Base-by-base conservation (phyloP, 2,888 invertebrate genomes). In the Anthophora plumipes region DNA sequence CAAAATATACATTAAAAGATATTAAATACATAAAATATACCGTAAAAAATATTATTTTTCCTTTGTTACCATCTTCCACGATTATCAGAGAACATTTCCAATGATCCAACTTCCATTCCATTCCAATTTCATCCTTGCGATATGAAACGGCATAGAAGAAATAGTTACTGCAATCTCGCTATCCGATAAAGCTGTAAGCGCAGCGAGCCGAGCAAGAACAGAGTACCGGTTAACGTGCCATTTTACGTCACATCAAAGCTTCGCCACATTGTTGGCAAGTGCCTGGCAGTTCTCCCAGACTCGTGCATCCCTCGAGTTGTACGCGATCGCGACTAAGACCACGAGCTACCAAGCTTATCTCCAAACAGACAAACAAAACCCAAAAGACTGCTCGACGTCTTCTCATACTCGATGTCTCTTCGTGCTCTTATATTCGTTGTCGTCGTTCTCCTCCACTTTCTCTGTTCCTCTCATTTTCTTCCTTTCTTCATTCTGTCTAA, bases 221-320 rank as follows among this genome's bases (percentile, higher is more conserved):
- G 72, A 78, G 80, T 61, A 75, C 81, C 81, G 85, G 82, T 89
- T 89, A 89, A 90, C 86, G 86, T 80, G 80, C 83, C 86, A 86
- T 87, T 92, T 90, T 90, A 90, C 90, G 92, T 92, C 92, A 91
- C 91, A 92, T 93, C 92, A 92, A 92, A 92, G 92, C 90, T 79
- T 90, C 89, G 91, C 89, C 91, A 92, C 92, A 91, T 92, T 92
- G 92, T 92, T 91, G 91, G 90, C 92, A 91, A 91, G 89, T 92
- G 87, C 84, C 83, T 82, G 77, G 73, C 72, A 72, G 25, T 66
- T 20, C 72, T 78, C 68, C 61, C 82, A 75, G 25, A 75, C 20
- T 43, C 39, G 66, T 22, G 70, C 59, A 57, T 63, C 73, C 66
- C 61, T n/a, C 67, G 50, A n/a, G n/a, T n/a, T 48, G 64, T 68